Conservation (phyloP, 64 coral and sea anemone genomes). For the Actinia equina region DNA sequence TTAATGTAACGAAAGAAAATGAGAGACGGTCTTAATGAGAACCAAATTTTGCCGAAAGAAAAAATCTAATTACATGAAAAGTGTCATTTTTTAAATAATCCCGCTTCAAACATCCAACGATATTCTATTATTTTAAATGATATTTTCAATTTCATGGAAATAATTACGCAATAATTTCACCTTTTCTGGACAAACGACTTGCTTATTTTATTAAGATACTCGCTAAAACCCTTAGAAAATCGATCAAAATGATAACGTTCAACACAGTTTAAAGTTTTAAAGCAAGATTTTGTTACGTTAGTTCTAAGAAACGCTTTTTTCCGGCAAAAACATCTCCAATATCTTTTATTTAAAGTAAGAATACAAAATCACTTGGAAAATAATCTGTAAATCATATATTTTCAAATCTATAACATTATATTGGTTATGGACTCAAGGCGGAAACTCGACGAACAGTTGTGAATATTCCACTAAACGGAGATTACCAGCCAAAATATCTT, state of each 20-base stretch:
- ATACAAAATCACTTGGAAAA: not conserved
- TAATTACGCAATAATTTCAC: too few species aligned
- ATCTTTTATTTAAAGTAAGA: too few species aligned
- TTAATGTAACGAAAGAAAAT: not conserved
- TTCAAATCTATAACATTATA: not conserved
- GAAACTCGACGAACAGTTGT: not conserved
- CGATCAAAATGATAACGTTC: too few species aligned
- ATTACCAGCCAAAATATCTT: not conserved
- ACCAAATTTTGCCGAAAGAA: not conserved
- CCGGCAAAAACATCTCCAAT: too few species aligned
- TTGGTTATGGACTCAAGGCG: not conserved
- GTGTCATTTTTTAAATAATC: not conserved
- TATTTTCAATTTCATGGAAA: too few species aligned
- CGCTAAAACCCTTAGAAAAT: too few species aligned
- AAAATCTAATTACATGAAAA: not conserved
- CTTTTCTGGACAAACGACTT: too few species aligned
- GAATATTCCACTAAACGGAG: not conserved
- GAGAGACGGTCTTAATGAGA: not conserved
- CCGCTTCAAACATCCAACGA: not conserved
- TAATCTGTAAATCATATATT: not conserved
- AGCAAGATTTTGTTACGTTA: too few species aligned
- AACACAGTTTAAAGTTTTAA: too few species aligned
- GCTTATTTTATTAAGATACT: too few species aligned
- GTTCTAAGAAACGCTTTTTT: too few species aligned
- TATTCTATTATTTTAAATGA: too few species aligned